Percentiles rank a stretch among this genome's conserved stretches.
phyloP scores from a whole-genome alignment of 2,888 invertebrate genomes.

The Dioctria linearis region DNA sequence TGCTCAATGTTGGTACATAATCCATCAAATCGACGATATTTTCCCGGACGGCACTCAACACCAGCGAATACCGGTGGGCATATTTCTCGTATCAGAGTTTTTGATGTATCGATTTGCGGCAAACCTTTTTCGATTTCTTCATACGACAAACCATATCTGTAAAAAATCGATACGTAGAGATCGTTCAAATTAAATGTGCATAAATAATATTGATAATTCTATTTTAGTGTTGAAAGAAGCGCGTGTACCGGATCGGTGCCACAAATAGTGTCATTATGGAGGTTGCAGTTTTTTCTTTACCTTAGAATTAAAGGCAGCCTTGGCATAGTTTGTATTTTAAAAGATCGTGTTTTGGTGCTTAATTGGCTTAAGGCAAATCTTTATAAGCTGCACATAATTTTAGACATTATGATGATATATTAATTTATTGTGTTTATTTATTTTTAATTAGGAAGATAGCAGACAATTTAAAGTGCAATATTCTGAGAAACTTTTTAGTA shows the following conservation, averaged over 20 bases:
- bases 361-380: not conserved
- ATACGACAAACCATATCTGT: conserved; percentile 85
- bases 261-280: not conserved
- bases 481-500: no score
- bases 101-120: conserved; percentile 89
- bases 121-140: conserved; percentile 91
- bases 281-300: not conserved
- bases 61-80: conserved; percentile 91
- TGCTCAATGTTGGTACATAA: conserved; percentile 91
- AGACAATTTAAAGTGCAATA: no score
- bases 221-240: not conserved
- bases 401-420: no score
- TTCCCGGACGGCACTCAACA: conserved; percentile 90
- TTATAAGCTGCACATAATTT: no score
- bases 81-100: conserved; percentile 87
- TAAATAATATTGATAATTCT: no score
- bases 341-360: not conserved
- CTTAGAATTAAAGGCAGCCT: not conserved
- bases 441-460: no score
- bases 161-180: conserved; percentile 45
- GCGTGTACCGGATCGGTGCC: not conserved
- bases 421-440: no score
- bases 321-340: not conserved
- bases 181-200: not conserved
- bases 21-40: conserved; percentile 89